These are phyloP conservation scores for Saccopteryx bilineata DNA, from an alignment of 2,113 vertebrate genomes.

Conservation along the genomic window DNA sequence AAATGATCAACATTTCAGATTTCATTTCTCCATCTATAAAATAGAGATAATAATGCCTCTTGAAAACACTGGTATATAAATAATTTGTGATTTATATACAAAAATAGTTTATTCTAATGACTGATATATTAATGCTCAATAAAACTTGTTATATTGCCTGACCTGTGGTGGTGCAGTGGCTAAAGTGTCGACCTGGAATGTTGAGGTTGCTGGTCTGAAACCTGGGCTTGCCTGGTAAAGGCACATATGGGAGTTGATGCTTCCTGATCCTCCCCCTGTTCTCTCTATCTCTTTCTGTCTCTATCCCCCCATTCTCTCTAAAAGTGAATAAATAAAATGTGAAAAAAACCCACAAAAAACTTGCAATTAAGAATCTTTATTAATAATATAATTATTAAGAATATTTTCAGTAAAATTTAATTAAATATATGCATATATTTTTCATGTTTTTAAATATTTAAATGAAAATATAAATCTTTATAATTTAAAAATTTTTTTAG, in stretches of 20 bases:
- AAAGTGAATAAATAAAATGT: too few species aligned
- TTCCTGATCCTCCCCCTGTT: too few species aligned
- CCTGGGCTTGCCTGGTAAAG: too few species aligned
- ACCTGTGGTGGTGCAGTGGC: too few species aligned
- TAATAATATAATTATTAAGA: not conserved
- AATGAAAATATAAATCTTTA: constrained; percentile 48
- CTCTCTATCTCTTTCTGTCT: too few species aligned
- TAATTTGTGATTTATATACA: not conserved
- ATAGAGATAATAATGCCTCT: constrained; percentile 6
- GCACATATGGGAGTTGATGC: too few species aligned
- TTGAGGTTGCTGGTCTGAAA: too few species aligned
- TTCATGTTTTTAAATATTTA: constrained; percentile 31
- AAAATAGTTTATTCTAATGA: not conserved
- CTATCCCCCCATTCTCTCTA: too few species aligned
- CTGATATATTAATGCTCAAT: constrained; percentile 27
- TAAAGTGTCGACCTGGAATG: too few species aligned
- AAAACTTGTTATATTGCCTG: not conserved
- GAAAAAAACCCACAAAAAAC: too few species aligned
- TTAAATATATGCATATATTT: constrained; percentile 41
- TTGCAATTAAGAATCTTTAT: not conserved
- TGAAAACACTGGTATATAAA: constrained; percentile 33
- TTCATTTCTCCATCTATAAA: constrained; percentile 38
- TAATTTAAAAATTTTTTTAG: not conserved
- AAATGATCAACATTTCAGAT: constrained; percentile 57
- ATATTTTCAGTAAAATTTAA: not conserved